Conservation (phyloP, 2,113 vertebrate genomes). For the Albula goreensis region DNA sequence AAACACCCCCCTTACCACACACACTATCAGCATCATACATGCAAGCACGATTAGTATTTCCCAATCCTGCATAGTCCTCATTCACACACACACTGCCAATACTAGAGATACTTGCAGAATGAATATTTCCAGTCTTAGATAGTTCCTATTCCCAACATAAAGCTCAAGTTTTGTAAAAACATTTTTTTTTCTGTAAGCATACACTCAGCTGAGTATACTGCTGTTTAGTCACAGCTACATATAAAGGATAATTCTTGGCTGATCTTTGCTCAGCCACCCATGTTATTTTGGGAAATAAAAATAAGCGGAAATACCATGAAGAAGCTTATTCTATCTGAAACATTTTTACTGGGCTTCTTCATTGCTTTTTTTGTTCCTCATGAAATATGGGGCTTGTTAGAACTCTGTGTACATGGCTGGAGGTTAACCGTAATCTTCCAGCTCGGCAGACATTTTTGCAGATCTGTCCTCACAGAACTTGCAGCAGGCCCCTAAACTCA, state of each 20-base stretch:
- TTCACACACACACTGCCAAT: neutral
- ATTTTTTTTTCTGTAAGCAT: neutral
- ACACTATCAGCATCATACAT: neutral
- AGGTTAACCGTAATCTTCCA: slow-evolving; percentile 30
- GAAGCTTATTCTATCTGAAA: slow-evolving; percentile 22
- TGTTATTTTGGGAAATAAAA: slow-evolving; percentile 58
- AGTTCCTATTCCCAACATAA: too few species aligned
- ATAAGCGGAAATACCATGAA: slow-evolving; percentile 52
- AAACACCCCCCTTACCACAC: neutral
- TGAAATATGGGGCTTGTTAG: slow-evolving; percentile 46
- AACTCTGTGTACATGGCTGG: slow-evolving; percentile 42
- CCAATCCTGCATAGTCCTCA: too few species aligned
- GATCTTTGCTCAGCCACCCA: slow-evolving; percentile 2
- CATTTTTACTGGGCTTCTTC: slow-evolving; percentile 59
- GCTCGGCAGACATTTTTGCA: slow-evolving; percentile 34
- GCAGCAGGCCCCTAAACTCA: neutral
- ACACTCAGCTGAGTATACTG: neutral
- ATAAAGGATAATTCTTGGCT: slow-evolving; percentile 10
- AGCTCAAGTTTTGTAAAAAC: neutral
- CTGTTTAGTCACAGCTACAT: neutral
- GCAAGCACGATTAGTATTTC: too few species aligned
- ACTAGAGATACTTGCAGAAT: neutral
- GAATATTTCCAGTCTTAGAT: neutral
- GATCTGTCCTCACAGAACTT: neutral
- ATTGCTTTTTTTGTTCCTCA: slow-evolving; percentile 48